A percentile compares a stretch with the other conserved stretches of the same genome.
Evolutionary conservation across 1,140 invertebrate species (phyloP).

Genomic region (Solenopsis fugax): DNA sequence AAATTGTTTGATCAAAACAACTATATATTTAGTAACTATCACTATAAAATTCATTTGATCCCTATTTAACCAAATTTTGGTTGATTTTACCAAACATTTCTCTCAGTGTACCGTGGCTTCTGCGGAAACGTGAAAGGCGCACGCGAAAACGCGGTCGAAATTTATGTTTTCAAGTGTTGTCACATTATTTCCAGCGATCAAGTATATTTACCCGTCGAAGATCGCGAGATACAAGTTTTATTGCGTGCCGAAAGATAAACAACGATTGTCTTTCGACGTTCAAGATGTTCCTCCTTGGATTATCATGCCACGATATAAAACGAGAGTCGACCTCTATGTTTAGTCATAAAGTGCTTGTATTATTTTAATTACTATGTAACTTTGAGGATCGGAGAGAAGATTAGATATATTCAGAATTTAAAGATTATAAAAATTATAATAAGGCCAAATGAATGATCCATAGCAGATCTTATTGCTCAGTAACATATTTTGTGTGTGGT

Average conservation of each 20-base stretch:
- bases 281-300: not conserved
- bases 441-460: too few species aligned
- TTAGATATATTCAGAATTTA: not conserved
- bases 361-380: conserved; percentile 9
- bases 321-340: not conserved
- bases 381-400: not conserved
- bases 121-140: too few species aligned
- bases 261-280: not conserved
- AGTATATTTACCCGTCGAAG: not conserved
- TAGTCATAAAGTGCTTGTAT: conserved; percentile 58
- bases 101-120: not conserved
- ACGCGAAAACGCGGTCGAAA: not conserved
- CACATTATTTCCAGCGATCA: conserved; percentile 1
- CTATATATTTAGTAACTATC: too few species aligned
- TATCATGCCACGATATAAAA: conserved; percentile 26
- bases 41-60: too few species aligned
- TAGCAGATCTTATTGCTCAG: too few species aligned
- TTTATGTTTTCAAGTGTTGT: not conserved
- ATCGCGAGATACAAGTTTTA: not conserved
- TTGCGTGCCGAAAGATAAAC: not conserved
- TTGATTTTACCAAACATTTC: too few species aligned
- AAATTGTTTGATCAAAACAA: too few species aligned
- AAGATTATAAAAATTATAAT: not conserved
- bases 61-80: too few species aligned
- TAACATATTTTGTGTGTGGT: too few species aligned